Base-by-base conservation (phyloP, 2,113 vertebrate species). In the Gnathochromis pfefferi region DNA sequence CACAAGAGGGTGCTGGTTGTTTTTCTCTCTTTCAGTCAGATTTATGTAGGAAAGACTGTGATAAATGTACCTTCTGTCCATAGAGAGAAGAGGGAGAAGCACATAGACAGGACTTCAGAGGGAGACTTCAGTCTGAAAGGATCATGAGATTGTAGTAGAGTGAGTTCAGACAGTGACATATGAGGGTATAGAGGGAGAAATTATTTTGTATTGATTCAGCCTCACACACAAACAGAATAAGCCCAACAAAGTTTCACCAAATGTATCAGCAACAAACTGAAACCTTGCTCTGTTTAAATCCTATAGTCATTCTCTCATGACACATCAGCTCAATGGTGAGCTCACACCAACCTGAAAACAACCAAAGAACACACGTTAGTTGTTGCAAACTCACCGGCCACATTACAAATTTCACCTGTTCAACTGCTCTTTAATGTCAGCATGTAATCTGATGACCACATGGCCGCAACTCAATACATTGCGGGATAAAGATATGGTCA, bases 11-110 rank as follows among this genome's bases (percentile, higher is more conserved):
- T 78, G 45, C 45, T 51, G 73, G 42, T 78, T 78, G 45, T 83
- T 87, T 88, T 85, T 55, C 45, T 88, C 38, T 78, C 6, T 85
- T 87, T 90, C 82, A 83, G 21, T 85, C 75, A 42, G 23, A 84
- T 84, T 14, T 79, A 33, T 81, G 33, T 3, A 28, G 73, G 73
- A 78, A 51, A 33, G 73, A 31, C 45, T 51, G 45, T 85, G 89
- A 89, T 92, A 81, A 73, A 87, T 91, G 73, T 60, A 81, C 38
- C 82, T 75, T 63, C 85, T 78, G 38, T 78, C 60, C 80, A 40
- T 5, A 33, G 13, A 45, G 78, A 21, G n/a, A 90, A 38, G 2
- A 73, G 38, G 11, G 23, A 60, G 55, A 83, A 63, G n/a, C 49
- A 75, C 21, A 9, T 33, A 70, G 49, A 83, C 38, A 33, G 49